Percentiles rank a stretch among this genome's conserved stretches.
These are phyloP conservation scores for Sprattus sprattus DNA, from an alignment of 2,113 vertebrate species.

Conservation along the genomic window DNA sequence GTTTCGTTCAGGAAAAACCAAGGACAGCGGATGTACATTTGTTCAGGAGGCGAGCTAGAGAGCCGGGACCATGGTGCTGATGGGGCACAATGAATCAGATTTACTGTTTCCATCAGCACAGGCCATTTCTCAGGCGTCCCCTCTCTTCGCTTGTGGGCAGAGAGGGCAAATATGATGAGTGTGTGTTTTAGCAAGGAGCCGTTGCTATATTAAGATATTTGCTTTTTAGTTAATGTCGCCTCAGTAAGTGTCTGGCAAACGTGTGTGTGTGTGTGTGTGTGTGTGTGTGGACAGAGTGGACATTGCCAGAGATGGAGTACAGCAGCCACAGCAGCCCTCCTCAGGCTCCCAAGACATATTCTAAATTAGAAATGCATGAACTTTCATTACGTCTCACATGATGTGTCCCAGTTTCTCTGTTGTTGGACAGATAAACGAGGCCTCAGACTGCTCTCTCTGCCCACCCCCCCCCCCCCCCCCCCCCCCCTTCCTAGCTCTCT, in stretches of 20 bases:
- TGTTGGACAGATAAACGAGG: constrained; percentile 12
- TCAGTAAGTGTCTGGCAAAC: not conserved
- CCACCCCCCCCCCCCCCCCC: not conserved
- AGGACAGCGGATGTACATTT: not conserved
- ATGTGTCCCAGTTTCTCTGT: constrained; percentile 58
- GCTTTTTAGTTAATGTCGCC: not conserved
- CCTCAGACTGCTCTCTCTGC: not conserved
- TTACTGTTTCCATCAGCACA: not conserved
- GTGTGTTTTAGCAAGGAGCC: not conserved
- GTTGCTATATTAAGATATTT: not conserved
- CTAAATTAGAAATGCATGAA: constrained; percentile 58
- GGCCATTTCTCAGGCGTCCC: not conserved
- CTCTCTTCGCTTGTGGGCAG: not conserved
- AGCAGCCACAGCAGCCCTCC: not conserved
- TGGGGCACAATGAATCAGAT: not conserved
- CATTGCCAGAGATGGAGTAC: not conserved
- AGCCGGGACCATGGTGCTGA: not conserved
- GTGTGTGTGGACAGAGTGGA: not conserved
- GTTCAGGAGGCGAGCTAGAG: not conserved
- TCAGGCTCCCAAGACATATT: not conserved
- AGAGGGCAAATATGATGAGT: not conserved
- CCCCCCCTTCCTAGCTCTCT: not conserved
- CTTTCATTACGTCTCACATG: constrained; percentile 52
- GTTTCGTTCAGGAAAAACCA: not conserved
- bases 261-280: not conserved